These are phyloP conservation scores for Ichneumoninae sp. DNA, from an alignment of 2,888 invertebrate genomes.

Conservation along the genomic window DNA sequence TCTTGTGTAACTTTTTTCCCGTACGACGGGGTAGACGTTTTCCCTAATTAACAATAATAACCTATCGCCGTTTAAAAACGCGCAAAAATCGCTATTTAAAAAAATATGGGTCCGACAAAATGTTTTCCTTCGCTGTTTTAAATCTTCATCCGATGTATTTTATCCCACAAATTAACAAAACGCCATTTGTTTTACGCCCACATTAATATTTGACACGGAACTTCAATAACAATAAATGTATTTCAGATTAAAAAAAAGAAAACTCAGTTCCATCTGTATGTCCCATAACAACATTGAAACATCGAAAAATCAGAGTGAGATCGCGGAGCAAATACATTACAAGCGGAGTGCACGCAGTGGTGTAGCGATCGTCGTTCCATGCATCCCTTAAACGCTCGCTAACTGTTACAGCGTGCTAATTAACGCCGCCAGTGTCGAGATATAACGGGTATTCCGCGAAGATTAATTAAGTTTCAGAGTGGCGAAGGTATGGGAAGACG, in stretches of 20 bases:
- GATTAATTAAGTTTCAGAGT: constrained; percentile 58
- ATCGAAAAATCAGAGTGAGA: neutral
- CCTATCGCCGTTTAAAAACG: too few relatives aligned
- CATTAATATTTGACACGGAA: too few relatives aligned
- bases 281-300: neutral
- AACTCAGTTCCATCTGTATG: neutral
- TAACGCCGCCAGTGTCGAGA: constrained; percentile 49
- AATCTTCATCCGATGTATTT: too few relatives aligned
- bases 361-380: constrained; percentile 32
- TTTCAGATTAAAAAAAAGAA: neutral
- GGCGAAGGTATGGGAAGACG: constrained; percentile 10
- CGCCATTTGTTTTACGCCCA: too few relatives aligned
- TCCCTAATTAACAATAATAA: too few relatives aligned
- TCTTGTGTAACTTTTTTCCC: too few relatives aligned
- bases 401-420: constrained; percentile 54
- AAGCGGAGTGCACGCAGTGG: neutral
- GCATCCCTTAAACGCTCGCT: constrained; percentile 31
- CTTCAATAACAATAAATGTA: neutral
- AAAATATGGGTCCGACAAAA: too few relatives aligned
- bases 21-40: too few relatives aligned
- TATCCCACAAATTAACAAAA: too few relatives aligned
- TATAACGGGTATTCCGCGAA: constrained; percentile 50
- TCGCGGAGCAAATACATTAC: neutral
- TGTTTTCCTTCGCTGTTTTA: too few relatives aligned
- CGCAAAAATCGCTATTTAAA: too few relatives aligned